Evolutionary conservation across 2,797 vertebrate species (phyloP).

Genomic region (Gymnoscopelus microlampas): DNA sequence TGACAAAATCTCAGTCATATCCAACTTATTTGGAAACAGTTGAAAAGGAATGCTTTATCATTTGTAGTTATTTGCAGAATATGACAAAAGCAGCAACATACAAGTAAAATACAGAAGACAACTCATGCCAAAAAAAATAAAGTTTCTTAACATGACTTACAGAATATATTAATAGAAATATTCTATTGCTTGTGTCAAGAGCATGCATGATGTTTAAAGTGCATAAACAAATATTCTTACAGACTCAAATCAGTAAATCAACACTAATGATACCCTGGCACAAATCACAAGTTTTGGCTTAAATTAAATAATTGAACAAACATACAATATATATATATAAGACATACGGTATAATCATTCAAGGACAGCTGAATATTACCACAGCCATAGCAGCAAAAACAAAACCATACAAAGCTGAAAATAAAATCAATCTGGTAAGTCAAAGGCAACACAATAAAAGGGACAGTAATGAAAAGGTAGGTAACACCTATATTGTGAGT

Average conservation of each 20-base stretch:
- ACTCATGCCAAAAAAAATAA: conserved; percentile 17
- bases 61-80: conserved; percentile 5
- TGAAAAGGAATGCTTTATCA: not conserved
- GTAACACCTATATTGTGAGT: conserved; percentile 7
- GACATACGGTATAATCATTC: conserved; percentile 2
- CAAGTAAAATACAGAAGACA: conserved; percentile 11
- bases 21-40: conserved; percentile 3
- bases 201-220: conserved; percentile 68
- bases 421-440: conserved; percentile 19
- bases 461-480: conserved; percentile 28
- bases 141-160: conserved; percentile 22
- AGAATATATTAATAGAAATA: conserved; percentile 49
- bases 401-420: conserved; percentile 37
- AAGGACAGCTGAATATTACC: conserved; percentile 29
- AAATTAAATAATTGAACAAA: conserved; percentile 10
- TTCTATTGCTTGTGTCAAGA: conserved; percentile 58
- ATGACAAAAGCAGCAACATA: conserved; percentile 6
- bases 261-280: conserved; percentile 11
- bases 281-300: conserved; percentile 25
- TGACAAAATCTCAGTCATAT: not conserved
- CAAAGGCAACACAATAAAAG: conserved; percentile 32
- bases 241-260: conserved; percentile 51
- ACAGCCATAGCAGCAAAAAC: conserved; percentile 10
- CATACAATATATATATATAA: conserved; percentile 25
- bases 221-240: conserved; percentile 55